Percentiles rank a stretch among this genome's conserved stretches.
Conservation (phyloP, 2,888 invertebrate species). For the Pachycephus smyrnensis region DNA sequence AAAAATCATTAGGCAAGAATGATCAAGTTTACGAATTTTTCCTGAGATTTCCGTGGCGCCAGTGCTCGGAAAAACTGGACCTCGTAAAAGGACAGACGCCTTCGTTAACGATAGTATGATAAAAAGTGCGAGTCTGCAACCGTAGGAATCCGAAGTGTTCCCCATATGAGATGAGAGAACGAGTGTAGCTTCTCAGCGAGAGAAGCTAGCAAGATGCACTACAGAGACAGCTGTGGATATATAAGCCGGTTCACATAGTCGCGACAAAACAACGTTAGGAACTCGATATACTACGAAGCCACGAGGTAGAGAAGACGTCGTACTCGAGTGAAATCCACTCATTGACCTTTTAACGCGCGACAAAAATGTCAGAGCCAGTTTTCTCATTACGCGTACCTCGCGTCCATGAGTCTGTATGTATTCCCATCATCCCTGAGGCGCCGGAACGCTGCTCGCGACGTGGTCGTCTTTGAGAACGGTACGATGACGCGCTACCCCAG, state of each 20-base stretch:
- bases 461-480: background rate
- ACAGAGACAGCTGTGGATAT: background rate
- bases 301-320: background rate
- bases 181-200: background rate
- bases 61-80: background rate
- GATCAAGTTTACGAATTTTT: background rate
- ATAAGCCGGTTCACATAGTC: background rate
- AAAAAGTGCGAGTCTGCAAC: background rate
- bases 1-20: background rate
- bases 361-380: slow-evolving; percentile 57
- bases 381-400: slow-evolving; percentile 34
- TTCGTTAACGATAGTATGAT: background rate
- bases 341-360: slow-evolving; percentile 61
- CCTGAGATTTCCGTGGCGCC: background rate
- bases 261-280: background rate
- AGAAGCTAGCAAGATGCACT: background rate
- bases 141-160: background rate
- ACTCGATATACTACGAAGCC: background rate
- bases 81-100: background rate
- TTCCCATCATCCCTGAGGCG: background rate
- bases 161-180: background rate
- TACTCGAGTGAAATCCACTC: slow-evolving; percentile 63
- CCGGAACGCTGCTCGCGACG: background rate
- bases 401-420: background rate
- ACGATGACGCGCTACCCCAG: background rate